These are phyloP conservation scores for Drosophila emarginata DNA, from an alignment of 2,888 invertebrate species.

Conservation along the genomic window DNA sequence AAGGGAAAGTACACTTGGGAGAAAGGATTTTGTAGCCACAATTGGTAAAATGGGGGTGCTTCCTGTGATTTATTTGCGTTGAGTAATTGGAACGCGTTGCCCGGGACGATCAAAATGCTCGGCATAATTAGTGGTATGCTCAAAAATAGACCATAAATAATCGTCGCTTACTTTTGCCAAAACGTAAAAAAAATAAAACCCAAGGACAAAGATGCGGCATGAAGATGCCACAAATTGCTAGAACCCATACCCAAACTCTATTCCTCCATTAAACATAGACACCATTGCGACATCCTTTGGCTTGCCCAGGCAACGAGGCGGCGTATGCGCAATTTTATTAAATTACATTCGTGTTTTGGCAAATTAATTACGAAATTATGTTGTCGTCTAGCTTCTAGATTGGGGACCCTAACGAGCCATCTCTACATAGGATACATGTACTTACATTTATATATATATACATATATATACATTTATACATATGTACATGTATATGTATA, in stretches of 20 bases:
- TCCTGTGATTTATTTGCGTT: conserved; percentile 69
- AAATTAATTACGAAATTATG: conserved; percentile 80
- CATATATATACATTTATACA: conserved; percentile 20
- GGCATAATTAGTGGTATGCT: conserved; percentile 72
- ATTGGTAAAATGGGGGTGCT: conserved; percentile 25
- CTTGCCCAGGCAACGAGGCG: conserved; percentile 43
- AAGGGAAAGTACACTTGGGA: background rate
- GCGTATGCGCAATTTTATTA: conserved; percentile 78
- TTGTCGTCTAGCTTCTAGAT: conserved; percentile 64
- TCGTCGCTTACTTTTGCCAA: conserved; percentile 53
- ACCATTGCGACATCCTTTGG: conserved; percentile 4
- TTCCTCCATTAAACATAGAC: background rate
- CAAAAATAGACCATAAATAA: conserved; percentile 76
- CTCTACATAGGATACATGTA: conserved; percentile 28
- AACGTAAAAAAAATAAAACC: background rate
- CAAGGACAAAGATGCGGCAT: conserved; percentile 25
- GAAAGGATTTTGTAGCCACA: conserved; percentile 45
- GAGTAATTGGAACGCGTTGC: conserved; percentile 71
- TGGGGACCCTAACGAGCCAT: conserved; percentile 49
- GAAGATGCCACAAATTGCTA: conserved; percentile 57
- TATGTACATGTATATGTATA: conserved; percentile 33
- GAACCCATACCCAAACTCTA: background rate
- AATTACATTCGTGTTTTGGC: conserved; percentile 79
- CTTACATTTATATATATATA: conserved; percentile 12
- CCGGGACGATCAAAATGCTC: conserved; percentile 58